phyloP scores from a whole-genome alignment of 2,113 vertebrate species.

The Vidua chalybeata region DNA sequence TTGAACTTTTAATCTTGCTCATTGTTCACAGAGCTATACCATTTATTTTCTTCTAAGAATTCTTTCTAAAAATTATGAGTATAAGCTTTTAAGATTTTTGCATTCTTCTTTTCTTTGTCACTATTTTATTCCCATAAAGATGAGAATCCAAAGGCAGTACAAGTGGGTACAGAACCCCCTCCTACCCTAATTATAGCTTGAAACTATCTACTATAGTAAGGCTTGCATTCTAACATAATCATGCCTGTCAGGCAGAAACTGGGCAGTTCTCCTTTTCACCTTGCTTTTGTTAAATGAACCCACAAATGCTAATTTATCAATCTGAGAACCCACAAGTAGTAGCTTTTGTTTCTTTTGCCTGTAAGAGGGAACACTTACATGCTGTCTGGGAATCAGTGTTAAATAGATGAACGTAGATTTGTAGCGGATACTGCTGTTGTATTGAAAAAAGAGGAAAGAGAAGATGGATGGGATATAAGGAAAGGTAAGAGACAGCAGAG shows the following conservation, averaged over 20 bases:
- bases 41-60: neutral
- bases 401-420: neutral
- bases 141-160: neutral
- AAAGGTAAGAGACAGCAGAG: neutral
- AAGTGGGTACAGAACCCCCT: neutral
- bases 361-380: neutral
- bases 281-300: neutral
- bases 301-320: neutral
- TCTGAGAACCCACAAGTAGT: neutral
- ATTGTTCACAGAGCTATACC: neutral
- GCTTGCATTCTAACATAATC: neutral
- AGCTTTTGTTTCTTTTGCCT: neutral
- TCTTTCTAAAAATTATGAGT: neutral
- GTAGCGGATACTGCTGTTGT: neutral
- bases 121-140: neutral
- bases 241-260: neutral
- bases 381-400: neutral
- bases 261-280: neutral
- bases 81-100: neutral
- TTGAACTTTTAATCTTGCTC: neutral
- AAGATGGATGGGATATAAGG: neutral
- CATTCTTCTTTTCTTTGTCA: neutral
- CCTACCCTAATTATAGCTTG: neutral
- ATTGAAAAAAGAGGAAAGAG: neutral
- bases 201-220: neutral